phyloP scores from a whole-genome alignment of 2,797 vertebrate genomes.

The Spheniscus humboldti region DNA sequence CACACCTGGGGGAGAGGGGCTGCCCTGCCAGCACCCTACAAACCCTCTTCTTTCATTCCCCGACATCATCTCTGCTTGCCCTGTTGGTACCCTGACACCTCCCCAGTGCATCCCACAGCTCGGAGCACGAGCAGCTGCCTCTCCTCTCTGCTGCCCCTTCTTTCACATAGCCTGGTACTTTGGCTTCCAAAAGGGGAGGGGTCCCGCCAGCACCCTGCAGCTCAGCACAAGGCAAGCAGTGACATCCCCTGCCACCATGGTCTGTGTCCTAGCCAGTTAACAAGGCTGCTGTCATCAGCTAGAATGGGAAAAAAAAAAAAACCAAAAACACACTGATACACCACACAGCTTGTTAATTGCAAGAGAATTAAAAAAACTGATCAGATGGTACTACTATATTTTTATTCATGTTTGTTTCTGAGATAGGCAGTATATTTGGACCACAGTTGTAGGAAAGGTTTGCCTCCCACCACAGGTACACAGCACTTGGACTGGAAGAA shows the following conservation, averaged over 20 bases:
- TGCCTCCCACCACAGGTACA: neutral
- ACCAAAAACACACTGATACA: neutral
- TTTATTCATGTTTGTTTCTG: neutral
- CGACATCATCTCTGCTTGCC: too few species aligned
- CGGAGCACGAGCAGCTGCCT: neutral
- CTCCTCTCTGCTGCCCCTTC: neutral
- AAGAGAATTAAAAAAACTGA: neutral
- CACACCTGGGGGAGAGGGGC: neutral
- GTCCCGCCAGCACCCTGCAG: neutral
- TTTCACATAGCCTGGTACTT: neutral
- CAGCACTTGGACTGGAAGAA: neutral
- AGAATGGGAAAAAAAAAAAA: too few species aligned
- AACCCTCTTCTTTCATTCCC: neutral
- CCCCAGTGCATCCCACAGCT: neutral
- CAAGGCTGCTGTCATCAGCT: neutral
- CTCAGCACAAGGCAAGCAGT: neutral
- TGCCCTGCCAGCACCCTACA: neutral
- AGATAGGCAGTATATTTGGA: neutral
- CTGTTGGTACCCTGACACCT: too few species aligned
- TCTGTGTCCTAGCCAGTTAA: neutral
- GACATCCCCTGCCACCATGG: accelerated
- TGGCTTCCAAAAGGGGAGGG: neutral
- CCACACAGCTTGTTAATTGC: neutral
- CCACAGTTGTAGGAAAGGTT: neutral
- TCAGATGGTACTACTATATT: neutral